phyloP scores from a whole-genome alignment of 2,113 vertebrate genomes.

The Protobothrops flavoviridis region DNA sequence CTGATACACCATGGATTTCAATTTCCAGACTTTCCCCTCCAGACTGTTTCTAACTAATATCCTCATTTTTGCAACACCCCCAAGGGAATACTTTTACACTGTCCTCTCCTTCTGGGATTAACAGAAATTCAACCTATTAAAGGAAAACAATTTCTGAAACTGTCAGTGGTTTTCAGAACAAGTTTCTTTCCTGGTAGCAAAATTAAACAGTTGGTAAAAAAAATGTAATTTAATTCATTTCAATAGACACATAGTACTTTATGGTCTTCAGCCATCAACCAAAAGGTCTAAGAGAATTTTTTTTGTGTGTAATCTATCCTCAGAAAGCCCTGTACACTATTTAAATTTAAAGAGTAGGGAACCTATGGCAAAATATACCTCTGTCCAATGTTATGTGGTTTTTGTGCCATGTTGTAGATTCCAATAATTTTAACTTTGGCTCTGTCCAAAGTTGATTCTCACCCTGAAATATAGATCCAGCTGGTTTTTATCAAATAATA shows the following conservation, averaged over 20 bases:
- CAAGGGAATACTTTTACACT: slow-evolving; percentile 41
- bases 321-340: too few relatives aligned
- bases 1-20: slow-evolving; percentile 52
- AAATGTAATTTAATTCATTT: not conserved
- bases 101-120: slow-evolving; percentile 35
- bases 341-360: not conserved
- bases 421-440: not conserved
- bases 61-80: slow-evolving; percentile 53
- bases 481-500: not conserved
- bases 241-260: not conserved
- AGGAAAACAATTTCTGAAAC: slow-evolving; percentile 25
- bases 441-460: not conserved
- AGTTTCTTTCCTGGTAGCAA: not conserved
- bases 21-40: slow-evolving; percentile 58
- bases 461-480: not conserved
- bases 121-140: slow-evolving; percentile 53
- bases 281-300: not conserved
- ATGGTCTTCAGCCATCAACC: not conserved
- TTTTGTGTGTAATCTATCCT: not conserved
- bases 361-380: not conserved
- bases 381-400: not conserved
- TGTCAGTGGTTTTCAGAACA: not conserved
- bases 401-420: too few relatives aligned
- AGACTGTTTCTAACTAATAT: slow-evolving; percentile 62
- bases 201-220: slow-evolving; percentile 25